A percentile compares a stretch with the other conserved stretches of the same genome.
These are phyloP conservation scores for Chionoecetes opilio DNA, from an alignment of 1,140 invertebrate species.

Conservation along the genomic window DNA sequence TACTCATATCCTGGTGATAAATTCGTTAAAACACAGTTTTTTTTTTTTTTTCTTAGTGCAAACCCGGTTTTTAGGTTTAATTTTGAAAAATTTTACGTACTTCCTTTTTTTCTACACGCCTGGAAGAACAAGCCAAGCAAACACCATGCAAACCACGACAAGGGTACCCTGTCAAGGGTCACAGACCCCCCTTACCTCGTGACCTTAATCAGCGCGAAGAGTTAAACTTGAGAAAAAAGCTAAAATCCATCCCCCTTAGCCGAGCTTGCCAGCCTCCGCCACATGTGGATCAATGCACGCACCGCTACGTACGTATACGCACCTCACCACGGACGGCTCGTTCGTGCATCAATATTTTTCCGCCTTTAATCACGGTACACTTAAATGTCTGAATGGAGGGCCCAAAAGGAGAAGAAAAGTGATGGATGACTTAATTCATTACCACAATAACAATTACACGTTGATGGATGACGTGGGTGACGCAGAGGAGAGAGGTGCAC, in stretches of 20 bases:
- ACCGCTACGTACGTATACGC: not conserved
- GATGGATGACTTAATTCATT: slow-evolving; percentile 70
- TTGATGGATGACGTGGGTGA: slow-evolving; percentile 60
- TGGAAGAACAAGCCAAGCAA: too few relatives aligned
- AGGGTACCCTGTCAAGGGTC: not conserved
- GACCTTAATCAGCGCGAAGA: not conserved
- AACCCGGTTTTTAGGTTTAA: too few relatives aligned
- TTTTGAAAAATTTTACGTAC: too few relatives aligned
- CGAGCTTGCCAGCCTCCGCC: not conserved
- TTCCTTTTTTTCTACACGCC: too few relatives aligned
- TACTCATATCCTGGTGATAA: too few relatives aligned
- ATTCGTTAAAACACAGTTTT: too few relatives aligned
- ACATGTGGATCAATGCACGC: not conserved
- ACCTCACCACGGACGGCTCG: not conserved
- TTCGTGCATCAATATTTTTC: slow-evolving; percentile 25
- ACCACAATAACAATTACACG: slow-evolving; percentile 58
- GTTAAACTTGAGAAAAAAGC: not conserved
- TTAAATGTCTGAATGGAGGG: slow-evolving; percentile 46
- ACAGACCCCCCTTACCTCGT: not conserved
- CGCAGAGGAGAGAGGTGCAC: not conserved
- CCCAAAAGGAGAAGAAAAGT: slow-evolving; percentile 46
- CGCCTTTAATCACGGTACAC: slow-evolving; percentile 51
- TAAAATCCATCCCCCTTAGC: not conserved
- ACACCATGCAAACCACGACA: too few relatives aligned
- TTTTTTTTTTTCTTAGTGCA: too few relatives aligned